Base-by-base conservation (phyloP, 2,113 vertebrate species). In the Gymnarchus niloticus region DNA sequence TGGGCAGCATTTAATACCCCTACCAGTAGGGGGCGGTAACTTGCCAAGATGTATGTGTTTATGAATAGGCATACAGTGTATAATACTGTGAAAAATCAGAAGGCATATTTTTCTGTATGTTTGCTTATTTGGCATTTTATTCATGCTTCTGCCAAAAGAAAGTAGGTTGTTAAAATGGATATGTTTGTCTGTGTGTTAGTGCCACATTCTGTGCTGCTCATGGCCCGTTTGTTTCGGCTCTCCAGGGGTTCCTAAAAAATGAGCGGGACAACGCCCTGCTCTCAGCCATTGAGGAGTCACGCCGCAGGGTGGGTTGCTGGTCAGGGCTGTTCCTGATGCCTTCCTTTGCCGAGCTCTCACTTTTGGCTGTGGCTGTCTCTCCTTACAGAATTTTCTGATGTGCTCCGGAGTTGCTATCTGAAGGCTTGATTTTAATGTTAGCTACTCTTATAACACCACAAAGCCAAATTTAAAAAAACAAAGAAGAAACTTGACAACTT, bases 221-320 rank as follows among this genome's bases (percentile, higher is more conserved):
- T 77, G 84, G 85, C 85, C 84, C 84, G 57, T 81, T 46, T 76
- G 56, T 89, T 69, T 88, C 76, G 76, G 90, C 88, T 33, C 90
- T 90, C 8, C 92, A 99, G 98, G 98, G 98, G 86, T 99, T 99
- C 94, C 90, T 99, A 88, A 99, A 99, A 92, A 99, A 99, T 90
- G 98, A 99, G 91, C 96, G 98, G 89, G 98, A 99, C 91, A 99
- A 99, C 95, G 97, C 97, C 44, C 92, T 99, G 88, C 93, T 99
- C 84, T 98, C 98, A 9, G 97, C 97, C 90, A 99, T 99, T 65
- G 98, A 99, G 89, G 98, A 99, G 91, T 99, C 97, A 25, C 96
- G 98, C 86, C 98, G 96, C 92, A 96, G 96, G 95, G 98, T 99
- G 91, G 95, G 98, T 94, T 21, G 25, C 3, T 7, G 28, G 19